phyloP scores from a whole-genome alignment of 1,140 invertebrate genomes.

The Anoplolepis gracilipes region DNA sequence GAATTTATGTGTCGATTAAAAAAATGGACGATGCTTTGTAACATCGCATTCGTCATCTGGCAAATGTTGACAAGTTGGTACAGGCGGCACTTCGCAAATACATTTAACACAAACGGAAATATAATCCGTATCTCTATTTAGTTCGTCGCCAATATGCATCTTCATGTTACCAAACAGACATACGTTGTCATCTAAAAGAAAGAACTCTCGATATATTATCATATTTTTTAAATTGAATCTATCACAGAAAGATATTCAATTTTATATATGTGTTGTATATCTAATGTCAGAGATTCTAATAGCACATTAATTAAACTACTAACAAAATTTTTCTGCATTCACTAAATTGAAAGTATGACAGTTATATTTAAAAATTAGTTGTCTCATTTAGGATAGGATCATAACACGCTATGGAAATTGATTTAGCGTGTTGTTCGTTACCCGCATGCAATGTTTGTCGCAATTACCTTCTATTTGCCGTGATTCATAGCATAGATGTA shows the following conservation, averaged over 20 bases:
- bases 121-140: slow-evolving; percentile 64
- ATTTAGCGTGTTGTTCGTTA: slow-evolving; percentile 4
- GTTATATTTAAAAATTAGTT: slow-evolving; percentile 27
- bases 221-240: neutral
- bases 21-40: neutral
- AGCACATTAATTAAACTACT: neutral
- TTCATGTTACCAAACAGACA: slow-evolving; percentile 74
- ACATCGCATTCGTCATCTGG: neutral
- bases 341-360: neutral
- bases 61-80: slow-evolving; percentile 29
- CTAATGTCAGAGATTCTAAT: neutral
- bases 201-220: neutral
- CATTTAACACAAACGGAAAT: slow-evolving; percentile 73
- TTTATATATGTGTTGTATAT: too few species aligned
- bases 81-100: slow-evolving; percentile 73
- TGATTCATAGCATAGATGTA: slow-evolving; percentile 15
- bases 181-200: slow-evolving; percentile 23
- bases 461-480: slow-evolving; percentile 32
- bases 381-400: slow-evolving; percentile 16
- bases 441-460: slow-evolving; percentile 13
- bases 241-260: too few species aligned
- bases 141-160: slow-evolving; percentile 76
- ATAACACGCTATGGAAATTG: slow-evolving; percentile 28
- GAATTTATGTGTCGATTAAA: neutral
- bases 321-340: neutral